Conservation (phyloP, 2,888 invertebrate species). For the Athalia circularis region DNA sequence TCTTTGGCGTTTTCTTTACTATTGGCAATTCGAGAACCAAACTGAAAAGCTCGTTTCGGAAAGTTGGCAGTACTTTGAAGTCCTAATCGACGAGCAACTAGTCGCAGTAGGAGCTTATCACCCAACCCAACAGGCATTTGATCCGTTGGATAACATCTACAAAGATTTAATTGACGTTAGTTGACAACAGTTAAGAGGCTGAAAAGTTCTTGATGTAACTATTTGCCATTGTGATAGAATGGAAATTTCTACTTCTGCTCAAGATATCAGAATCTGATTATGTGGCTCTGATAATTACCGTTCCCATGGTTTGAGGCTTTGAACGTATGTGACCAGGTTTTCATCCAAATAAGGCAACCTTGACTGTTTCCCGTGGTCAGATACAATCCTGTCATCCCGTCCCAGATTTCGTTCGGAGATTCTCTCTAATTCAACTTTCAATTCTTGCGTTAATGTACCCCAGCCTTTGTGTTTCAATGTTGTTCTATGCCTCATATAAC, state of each 20-base stretch:
- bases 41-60: slow-evolving; percentile 96
- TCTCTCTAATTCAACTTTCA: slow-evolving; percentile 85
- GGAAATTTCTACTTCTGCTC: no score
- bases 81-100: slow-evolving; percentile 82
- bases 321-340: slow-evolving; percentile 80
- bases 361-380: slow-evolving; percentile 90
- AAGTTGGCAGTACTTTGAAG: slow-evolving; percentile 80
- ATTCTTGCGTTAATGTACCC: slow-evolving; percentile 77
- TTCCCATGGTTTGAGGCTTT: slow-evolving; percentile 81
- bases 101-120: slow-evolving; percentile 93
- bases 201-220: background rate
- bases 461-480: slow-evolving; percentile 79
- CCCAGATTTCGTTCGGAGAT: slow-evolving; percentile 94
- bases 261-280: no score
- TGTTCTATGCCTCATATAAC: slow-evolving; percentile 92
- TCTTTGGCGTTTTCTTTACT: slow-evolving; percentile 91
- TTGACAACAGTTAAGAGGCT: background rate
- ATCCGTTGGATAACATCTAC: slow-evolving; percentile 78
- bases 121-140: slow-evolving; percentile 86
- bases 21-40: slow-evolving; percentile 96
- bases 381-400: slow-evolving; percentile 94
- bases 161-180: no score
- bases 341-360: slow-evolving; percentile 89
- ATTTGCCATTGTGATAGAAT: no score
- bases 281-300: slow-evolving; percentile 74